Evolutionary conservation across 2,797 vertebrate genomes (phyloP).

Genomic region (Anniella stebbinsi): DNA sequence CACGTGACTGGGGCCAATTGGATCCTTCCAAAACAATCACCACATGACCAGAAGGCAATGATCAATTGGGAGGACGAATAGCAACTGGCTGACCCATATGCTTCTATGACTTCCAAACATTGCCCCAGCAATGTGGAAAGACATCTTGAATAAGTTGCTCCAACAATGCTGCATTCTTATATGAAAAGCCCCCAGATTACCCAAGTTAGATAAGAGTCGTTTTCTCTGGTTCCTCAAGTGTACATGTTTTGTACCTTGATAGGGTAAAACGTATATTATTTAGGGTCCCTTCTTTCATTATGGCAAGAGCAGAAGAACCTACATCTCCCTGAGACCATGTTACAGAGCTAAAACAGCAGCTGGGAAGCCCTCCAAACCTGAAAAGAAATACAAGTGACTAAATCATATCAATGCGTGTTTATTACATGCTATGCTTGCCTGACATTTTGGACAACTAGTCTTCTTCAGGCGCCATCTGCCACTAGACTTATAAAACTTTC

Average conservation of each 20-base stretch:
- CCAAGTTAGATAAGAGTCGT: not conserved
- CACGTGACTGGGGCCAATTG: not conserved
- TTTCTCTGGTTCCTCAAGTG: not conserved
- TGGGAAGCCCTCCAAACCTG: too few relatives aligned
- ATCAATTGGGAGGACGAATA: not conserved
- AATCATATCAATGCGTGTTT: too few relatives aligned
- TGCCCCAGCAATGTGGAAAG: not conserved
- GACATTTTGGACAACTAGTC: too few relatives aligned
- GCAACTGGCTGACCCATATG: not conserved
- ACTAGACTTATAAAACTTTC: too few relatives aligned
- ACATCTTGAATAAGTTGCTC: not conserved
- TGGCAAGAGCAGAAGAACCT: not conserved
- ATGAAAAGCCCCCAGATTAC: not conserved
- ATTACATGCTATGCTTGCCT: too few relatives aligned
- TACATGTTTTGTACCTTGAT: not conserved
- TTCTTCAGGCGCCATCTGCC: too few relatives aligned
- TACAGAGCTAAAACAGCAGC: not conserved
- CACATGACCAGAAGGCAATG: not conserved
- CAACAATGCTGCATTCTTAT: not conserved
- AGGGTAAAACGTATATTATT: not conserved
- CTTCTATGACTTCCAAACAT: too few relatives aligned
- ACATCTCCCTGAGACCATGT: not conserved
- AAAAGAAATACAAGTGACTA: too few relatives aligned
- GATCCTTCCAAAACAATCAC: not conserved
- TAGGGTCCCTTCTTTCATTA: not conserved